Percentiles rank a stretch among this genome's conserved stretches.
Conservation (phyloP, 92 coral and sea anemone genomes). For the Zoanthus solanderi region DNA sequence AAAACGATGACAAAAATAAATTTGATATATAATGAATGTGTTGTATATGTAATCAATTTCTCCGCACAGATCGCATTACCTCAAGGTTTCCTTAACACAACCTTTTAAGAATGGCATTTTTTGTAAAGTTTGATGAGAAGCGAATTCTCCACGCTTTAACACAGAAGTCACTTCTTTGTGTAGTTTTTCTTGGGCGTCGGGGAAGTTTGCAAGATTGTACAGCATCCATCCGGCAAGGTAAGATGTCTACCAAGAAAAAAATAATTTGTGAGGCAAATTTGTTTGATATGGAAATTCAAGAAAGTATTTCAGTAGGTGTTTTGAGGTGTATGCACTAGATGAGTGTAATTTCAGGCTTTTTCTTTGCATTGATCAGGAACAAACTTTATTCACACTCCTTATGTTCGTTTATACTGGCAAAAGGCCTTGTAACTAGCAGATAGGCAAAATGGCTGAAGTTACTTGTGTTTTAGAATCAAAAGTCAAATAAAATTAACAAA, state of each 20-base stretch:
- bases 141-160: slow-evolving; percentile 28
- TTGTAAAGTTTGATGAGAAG: slow-evolving; percentile 11
- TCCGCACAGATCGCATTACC: background rate
- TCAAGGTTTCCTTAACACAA: slow-evolving; percentile 34
- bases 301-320: too few relatives aligned
- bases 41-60: background rate
- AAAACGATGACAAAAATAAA: background rate
- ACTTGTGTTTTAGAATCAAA: too few relatives aligned
- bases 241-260: slow-evolving; percentile 22
- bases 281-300: too few relatives aligned
- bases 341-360: too few relatives aligned
- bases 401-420: too few relatives aligned
- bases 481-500: too few relatives aligned
- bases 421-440: too few relatives aligned
- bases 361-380: too few relatives aligned
- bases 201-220: slow-evolving; percentile 31
- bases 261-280: too few relatives aligned
- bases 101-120: slow-evolving; percentile 35
- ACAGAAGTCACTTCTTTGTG: slow-evolving; percentile 35
- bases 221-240: slow-evolving; percentile 36
- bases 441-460: too few relatives aligned
- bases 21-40: background rate
- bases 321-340: too few relatives aligned
- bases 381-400: too few relatives aligned
- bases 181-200: slow-evolving; percentile 4